Conservation (phyloP, 2,888 invertebrate genomes). For the Macrophya annulata region DNA sequence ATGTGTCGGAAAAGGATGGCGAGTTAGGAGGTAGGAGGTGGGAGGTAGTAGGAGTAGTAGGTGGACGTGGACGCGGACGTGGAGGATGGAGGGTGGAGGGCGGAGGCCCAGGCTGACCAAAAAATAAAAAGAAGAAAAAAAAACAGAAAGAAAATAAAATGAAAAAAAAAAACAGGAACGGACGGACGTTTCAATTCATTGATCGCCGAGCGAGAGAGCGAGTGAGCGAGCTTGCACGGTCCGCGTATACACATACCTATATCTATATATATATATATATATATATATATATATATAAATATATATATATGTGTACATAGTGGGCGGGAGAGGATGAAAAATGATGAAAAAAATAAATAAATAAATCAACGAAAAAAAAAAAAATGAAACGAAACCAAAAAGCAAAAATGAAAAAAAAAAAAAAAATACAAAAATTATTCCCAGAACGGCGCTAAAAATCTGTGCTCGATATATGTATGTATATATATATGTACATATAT, state of each 20-base stretch:
- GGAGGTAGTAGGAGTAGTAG: background rate
- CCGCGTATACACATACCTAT: background rate
- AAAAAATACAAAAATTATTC: background rate
- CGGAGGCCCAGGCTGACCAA: conserved; percentile 75
- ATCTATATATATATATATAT: too few relatives aligned
- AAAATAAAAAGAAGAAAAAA: conserved; percentile 68
- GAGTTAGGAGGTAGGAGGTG: too few relatives aligned
- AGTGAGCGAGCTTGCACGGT: conserved; percentile 74
- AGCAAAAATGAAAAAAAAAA: background rate
- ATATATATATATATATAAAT: too few relatives aligned
- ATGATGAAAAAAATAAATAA: background rate
- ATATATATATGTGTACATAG: background rate
- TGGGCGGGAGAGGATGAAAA: background rate
- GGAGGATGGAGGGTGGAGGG: conserved; percentile 67
- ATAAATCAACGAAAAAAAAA: background rate
- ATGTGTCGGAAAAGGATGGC: conserved; percentile 63
- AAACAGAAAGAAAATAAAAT: background rate
- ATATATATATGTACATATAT: too few relatives aligned
- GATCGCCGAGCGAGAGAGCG: conserved; percentile 77
- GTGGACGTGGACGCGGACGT: conserved; percentile 62
- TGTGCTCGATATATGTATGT: background rate
- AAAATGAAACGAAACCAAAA: background rate
- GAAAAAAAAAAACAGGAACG: conserved; percentile 11
- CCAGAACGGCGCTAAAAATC: background rate
- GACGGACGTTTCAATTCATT: conserved; percentile 79